These are phyloP conservation scores for Forpus xanthops DNA, from an alignment of 2,797 vertebrate species.

Conservation along the genomic window DNA sequence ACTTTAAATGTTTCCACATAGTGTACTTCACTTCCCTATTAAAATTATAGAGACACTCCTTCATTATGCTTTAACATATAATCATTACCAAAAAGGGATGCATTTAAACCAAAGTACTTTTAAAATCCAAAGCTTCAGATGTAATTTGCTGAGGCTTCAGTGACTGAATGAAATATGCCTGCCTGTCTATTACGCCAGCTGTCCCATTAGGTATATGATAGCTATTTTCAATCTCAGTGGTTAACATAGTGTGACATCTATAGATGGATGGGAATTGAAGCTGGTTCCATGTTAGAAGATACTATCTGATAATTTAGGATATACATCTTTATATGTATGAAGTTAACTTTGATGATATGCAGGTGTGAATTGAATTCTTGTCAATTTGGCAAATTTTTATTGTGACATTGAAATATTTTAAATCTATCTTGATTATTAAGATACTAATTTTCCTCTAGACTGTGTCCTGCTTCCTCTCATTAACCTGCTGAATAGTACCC, in stretches of 20 bases:
- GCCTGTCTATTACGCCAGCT: conserved; percentile 11
- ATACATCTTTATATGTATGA: neutral
- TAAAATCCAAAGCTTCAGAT: conserved; percentile 11
- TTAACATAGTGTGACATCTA: conserved; percentile 31
- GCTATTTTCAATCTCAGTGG: conserved; percentile 25
- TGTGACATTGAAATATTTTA: neutral
- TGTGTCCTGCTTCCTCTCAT: neutral
- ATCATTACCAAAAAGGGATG: conserved; percentile 17
- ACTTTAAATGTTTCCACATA: conserved; percentile 15
- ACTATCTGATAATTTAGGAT: neutral
- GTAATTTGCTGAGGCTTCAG: conserved; percentile 11
- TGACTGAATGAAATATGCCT: neutral
- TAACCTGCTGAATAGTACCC: neutral
- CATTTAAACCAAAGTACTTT: conserved; percentile 33
- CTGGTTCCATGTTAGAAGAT: neutral
- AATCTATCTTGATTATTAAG: neutral
- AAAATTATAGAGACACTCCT: neutral
- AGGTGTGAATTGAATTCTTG: neutral
- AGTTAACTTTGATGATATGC: neutral
- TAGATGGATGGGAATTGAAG: neutral
- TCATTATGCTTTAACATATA: conserved; percentile 30
- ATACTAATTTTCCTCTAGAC: neutral
- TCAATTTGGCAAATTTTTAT: neutral
- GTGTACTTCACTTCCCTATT: neutral
- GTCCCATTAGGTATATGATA: conserved; percentile 5